Evolutionary conservation across 1,140 invertebrate genomes (phyloP).

Genomic region (Leptopilina clavipes): DNA sequence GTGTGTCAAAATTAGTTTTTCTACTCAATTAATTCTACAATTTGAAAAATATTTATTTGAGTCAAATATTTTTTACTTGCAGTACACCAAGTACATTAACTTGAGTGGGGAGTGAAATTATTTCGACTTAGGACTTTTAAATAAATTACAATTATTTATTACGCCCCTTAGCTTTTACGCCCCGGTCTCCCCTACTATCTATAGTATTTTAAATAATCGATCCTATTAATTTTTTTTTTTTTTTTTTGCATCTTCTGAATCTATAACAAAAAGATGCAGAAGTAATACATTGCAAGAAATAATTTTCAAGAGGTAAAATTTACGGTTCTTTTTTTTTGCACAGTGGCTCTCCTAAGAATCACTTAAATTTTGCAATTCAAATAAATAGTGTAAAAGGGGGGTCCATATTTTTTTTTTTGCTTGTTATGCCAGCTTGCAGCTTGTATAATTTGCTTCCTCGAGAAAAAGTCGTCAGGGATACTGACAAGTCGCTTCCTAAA

Average conservation of each 20-base stretch:
- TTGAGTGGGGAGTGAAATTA: too few species aligned
- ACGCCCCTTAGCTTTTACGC: too few species aligned
- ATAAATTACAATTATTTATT: too few species aligned
- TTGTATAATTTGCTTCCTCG: slow-evolving; percentile 25
- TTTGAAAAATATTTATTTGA: too few species aligned
- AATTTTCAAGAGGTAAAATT: not conserved
- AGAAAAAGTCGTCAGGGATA: slow-evolving; percentile 30
- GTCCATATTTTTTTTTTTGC: slow-evolving; percentile 9
- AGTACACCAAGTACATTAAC: too few species aligned
- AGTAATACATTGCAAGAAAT: not conserved
- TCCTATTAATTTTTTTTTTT: too few species aligned
- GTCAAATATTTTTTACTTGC: too few species aligned
- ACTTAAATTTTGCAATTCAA: slow-evolving; percentile 31
- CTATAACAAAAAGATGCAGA: not conserved
- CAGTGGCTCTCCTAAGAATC: slow-evolving; percentile 16
- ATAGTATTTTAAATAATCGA: too few species aligned
- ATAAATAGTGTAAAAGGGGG: slow-evolving; percentile 24
- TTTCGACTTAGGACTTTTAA: too few species aligned
- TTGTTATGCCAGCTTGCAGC: slow-evolving; percentile 10
- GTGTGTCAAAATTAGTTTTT: too few species aligned
- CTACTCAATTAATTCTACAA: too few species aligned
- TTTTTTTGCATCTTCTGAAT: not conserved
- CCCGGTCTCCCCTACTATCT: too few species aligned
- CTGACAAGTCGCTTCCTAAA: slow-evolving; percentile 27
- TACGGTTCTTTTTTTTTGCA: slow-evolving; percentile 13